A percentile compares a stretch with the other conserved stretches of the same genome.
These are phyloP conservation scores for Hyles lineata DNA, from an alignment of 2,888 invertebrate genomes.

Conservation along the genomic window DNA sequence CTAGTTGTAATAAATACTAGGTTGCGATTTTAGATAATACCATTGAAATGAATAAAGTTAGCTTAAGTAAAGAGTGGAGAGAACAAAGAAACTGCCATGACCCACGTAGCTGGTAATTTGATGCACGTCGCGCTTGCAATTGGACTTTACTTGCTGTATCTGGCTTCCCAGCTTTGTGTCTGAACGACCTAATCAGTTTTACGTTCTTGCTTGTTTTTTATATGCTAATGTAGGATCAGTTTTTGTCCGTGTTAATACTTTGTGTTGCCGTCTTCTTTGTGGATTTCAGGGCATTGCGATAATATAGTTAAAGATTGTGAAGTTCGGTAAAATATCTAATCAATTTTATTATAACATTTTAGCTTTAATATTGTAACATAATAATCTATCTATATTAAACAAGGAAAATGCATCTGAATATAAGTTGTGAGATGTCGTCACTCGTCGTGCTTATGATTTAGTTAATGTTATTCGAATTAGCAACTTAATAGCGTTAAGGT, in stretches of 20 bases:
- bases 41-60: not conserved
- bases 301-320: no score
- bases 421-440: not conserved
- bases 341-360: no score
- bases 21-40: not conserved
- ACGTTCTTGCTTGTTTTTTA: not conserved
- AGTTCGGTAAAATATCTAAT: no score
- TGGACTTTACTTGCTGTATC: slow-evolving; percentile 16
- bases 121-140: slow-evolving; percentile 10
- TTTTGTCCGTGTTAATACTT: not conserved
- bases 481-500: not conserved
- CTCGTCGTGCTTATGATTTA: not conserved
- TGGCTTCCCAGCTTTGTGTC: slow-evolving; percentile 21
- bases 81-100: slow-evolving; percentile 8
- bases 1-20: not conserved
- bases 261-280: not conserved
- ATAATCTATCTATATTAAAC: no score
- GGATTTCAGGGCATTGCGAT: not conserved
- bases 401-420: not conserved
- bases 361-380: no score
- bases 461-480: slow-evolving; percentile 6
- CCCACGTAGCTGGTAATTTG: slow-evolving; percentile 20
- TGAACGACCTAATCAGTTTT: slow-evolving; percentile 17
- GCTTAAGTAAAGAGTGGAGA: not conserved
- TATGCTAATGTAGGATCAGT: not conserved